A percentile compares a stretch with the other conserved stretches of the same genome.
phyloP scores from a whole-genome alignment of 2,113 vertebrate genomes.

The Cryptotis parvus region DNA sequence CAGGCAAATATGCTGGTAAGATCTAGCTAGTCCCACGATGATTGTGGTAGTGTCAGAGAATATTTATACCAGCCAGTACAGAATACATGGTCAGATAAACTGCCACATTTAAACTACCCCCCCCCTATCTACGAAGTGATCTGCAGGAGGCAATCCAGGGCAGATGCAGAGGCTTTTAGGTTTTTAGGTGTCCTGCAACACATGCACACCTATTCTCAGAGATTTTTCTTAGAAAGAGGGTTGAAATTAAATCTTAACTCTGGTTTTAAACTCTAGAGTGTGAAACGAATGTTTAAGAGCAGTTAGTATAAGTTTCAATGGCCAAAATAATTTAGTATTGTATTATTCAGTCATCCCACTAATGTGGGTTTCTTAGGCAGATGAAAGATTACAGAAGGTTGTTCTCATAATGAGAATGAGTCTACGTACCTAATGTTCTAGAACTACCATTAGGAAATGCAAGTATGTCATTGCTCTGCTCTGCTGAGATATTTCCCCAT shows the following conservation, averaged over 20 bases:
- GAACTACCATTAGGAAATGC: constrained; percentile 63
- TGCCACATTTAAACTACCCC: too few relatives aligned
- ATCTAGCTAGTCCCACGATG: too few relatives aligned
- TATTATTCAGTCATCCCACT: constrained; percentile 60
- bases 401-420: constrained; percentile 42
- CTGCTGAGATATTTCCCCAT: not conserved
- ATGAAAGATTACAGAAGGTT: constrained; percentile 55
- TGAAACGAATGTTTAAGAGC: constrained; percentile 60
- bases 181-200: too few relatives aligned
- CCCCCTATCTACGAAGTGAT: too few relatives aligned
- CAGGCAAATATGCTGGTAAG: too few relatives aligned
- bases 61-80: too few relatives aligned
- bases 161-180: too few relatives aligned
- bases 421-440: constrained; percentile 56
- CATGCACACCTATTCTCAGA: not conserved
- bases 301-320: constrained; percentile 32
- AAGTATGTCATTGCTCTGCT: constrained; percentile 28
- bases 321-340: not conserved
- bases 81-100: too few relatives aligned
- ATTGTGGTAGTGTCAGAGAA: too few relatives aligned
- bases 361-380: constrained; percentile 29
- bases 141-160: too few relatives aligned
- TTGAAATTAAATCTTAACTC: constrained; percentile 5
- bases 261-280: constrained; percentile 50
- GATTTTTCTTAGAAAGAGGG: constrained; percentile 13